Evolutionary conservation across 2,797 vertebrate species (phyloP), one percentile per base, ranked within the genome.

Genomic region (Liparis tanakae): DNA sequence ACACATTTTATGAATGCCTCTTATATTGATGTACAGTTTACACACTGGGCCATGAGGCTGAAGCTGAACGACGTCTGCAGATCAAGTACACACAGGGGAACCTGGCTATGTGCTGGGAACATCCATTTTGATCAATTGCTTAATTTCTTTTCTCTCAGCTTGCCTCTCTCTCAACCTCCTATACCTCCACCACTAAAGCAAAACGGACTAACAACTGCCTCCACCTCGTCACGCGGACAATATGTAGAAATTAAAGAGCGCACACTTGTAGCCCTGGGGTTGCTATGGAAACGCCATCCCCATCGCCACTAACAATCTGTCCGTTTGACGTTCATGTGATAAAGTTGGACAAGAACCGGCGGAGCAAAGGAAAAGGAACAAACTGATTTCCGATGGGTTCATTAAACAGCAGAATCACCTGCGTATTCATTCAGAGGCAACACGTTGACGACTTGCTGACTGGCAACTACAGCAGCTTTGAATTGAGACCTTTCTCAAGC

Each of bases 241-340:
- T 75, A 70, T 67, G n/a, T 18, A 44, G 53, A 80, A 67, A 83
- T 79, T 18, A 84, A 67, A 84, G 67, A 66, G 73, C 65, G 65
- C 53, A 81, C 53, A 33, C 34, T 68, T 75, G 61, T 64, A 56
- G 67, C 54, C 57, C 48, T 54, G 8, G 53, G 30, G 90, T 93
- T 92, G 87, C 91, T 79, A 90, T 85, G 80, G 89, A 74, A 92
- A 94, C 89, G 57, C 37, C 48, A 66, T 73, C 74, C 79, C 66
- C 74, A 55, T 56, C 3, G 22, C 58, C 58, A 82, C 85, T 82
- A 86, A 87, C 80, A 87, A 92, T 85, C 78, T 78, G 80, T 74
- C 91, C 70, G 80, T 75, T 81, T 57, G 15, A 61, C 8, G 10
- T 55, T 70, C 22, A 3, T 63, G 68, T 44, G 57, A 83, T 65